Base-by-base conservation (phyloP, 2,797 vertebrate genomes). In the Sebastiscus albofasciatus region DNA sequence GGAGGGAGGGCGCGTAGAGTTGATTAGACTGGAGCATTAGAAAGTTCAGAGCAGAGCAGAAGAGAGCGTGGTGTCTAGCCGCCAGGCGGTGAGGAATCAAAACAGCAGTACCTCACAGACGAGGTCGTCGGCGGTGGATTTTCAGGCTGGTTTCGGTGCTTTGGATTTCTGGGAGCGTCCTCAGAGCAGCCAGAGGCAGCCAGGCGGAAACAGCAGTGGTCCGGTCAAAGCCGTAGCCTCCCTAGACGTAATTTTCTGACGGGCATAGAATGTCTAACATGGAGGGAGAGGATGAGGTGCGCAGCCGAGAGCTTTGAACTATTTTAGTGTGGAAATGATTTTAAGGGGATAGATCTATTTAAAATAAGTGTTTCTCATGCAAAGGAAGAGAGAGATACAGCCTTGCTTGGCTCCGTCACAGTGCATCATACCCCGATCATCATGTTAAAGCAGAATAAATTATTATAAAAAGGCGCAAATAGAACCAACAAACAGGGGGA, bases 11-110 rank as follows among this genome's bases (percentile, higher is more conserved):
- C 49, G 60, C 59, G 36, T 34, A 84, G 85, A 92, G 90, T 93
- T 93, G 92, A 94, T 95, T 92, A 93, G 91, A 90, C 87, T 65
- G 86, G 81, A 92, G 90, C 84, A 77, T 90, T 91, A 83, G 89
- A 88, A 90, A 91, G 93, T 92, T 93, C 88, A 82, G 90, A 83
- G 86, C 81, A 46, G 85, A 84, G 69, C 49, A 27, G 78, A 71
- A 69, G 77, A 77, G 84, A 90, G 79, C 54, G 64, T 72, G 67
- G 83, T 87, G 90, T 90, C 85, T 91, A 46, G 90, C 90, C 75
- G 84, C 80, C 77, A 91, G 94, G 91, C 89, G 69, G 62, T 79
- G 82, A 79, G 75, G 77, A 90, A 90, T 88, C 85, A 79, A 87
- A 89, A 90, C 61, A 61, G 82, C 88, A 79, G 83, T 71, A 83